Evolutionary conservation across 2,113 vertebrate species (phyloP), one percentile per base, ranked within the genome.

Genomic region (Neodon shergylaensis): DNA sequence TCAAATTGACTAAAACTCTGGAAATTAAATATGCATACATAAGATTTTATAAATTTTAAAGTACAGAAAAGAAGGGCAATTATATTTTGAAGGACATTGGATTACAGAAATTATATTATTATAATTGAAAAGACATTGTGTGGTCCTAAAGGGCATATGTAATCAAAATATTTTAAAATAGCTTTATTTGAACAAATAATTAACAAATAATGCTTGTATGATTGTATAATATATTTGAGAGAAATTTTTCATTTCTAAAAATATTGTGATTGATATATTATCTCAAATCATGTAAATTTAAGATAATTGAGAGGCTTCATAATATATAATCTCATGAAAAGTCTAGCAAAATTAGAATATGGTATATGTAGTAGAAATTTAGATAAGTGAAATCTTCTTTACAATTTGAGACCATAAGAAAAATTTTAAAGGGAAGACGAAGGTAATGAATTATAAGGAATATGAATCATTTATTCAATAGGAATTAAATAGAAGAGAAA

Each of bases 391-490:
- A 91, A 91, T 74, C 0, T 28, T 92, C 81, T 85, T 24, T 73
- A 61, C 3, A 85, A 52, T 82, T 89, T 82, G 17, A 76, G 91
- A 17, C 24, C 90, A 77, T 44, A n/a, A 26, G 33, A 58, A 91
- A 91, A 73, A 2, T 31, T 93, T 93, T 61, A 96, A 92, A 77
- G 42, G 17, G 8, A 12, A 79, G 47, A 33, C 1, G 68, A n/a
- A 88, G 9, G 31, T 33, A 85, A n/a, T 87, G 17, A 94, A 28
- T 84, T 90, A 65, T 19, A 72, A 65, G 52, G 83, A 92, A 79
- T 94, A 4, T 88, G 33, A 94, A 78, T 42, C 5, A 66, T 76
- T 49, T 81, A 33, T 90, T 95, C 44, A 92, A 91, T 11, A 79
- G 17, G 74, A 92, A 52, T 70, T 2, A 91, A 82, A 74, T 26